Evolutionary conservation across 2,888 invertebrate species (phyloP).

Genomic region (Strigamia crassipes): DNA sequence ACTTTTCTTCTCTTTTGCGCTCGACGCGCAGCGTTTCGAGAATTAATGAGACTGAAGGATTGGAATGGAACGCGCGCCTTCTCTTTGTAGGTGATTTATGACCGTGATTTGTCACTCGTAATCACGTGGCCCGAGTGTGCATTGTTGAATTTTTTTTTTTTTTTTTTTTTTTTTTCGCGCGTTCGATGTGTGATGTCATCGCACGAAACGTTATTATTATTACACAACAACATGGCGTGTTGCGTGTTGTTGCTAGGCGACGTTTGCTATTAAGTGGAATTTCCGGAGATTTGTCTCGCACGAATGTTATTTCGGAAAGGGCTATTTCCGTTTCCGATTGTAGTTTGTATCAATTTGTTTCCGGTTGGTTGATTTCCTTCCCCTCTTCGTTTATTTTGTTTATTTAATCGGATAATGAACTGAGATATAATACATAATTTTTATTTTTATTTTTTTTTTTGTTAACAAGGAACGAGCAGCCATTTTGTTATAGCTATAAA

Average conservation of each 20-base stretch:
- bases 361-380: not conserved
- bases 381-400: not conserved
- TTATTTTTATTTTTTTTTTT: no score
- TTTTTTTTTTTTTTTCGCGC: not conserved
- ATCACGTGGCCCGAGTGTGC: conserved; percentile 15
- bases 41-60: not conserved
- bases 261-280: not conserved
- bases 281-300: not conserved
- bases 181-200: not conserved
- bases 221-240: not conserved
- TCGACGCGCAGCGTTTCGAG: not conserved
- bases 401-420: no score
- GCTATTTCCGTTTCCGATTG: not conserved
- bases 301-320: not conserved
- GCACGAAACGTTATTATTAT: not conserved
- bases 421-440: no score
- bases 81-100: conserved; percentile 11
- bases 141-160: not conserved
- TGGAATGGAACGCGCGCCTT: not conserved
- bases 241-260: not conserved
- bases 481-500: no score
- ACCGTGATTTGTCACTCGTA: conserved; percentile 33
- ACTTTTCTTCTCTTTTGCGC: not conserved
- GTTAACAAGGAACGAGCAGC: no score
- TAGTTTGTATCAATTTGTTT: not conserved